Base-by-base conservation (phyloP, 2,797 vertebrate genomes). In the Ammospiza maritima region DNA sequence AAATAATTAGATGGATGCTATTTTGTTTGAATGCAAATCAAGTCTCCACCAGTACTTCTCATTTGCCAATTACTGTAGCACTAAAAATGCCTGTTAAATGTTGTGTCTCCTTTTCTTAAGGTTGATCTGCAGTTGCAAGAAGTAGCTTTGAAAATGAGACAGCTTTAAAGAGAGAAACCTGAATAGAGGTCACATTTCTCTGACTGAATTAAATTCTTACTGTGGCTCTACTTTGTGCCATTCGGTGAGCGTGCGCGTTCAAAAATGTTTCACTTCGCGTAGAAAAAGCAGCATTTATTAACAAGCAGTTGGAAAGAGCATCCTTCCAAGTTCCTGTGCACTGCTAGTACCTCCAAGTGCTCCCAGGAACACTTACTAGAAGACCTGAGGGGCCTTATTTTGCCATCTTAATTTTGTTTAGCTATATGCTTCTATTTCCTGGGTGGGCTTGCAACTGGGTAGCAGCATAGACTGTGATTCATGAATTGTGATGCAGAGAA, bases 61-160 rank as follows among this genome's bases (percentile, higher is more conserved):
- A 69, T 85, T 57, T 90, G 27, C 65, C 45, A 89, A 9, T 77
- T 4, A 5, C n/a, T 85, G 11, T 50, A 93, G 57, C 42, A 42
- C 34, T 87, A 85, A 87, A 95, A 90, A 76, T 76, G 44, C 38
- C 18, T 87, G 45, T 65, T 87, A 73, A 81, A 86, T 57, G 19
- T 91, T 72, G 47, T 71, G 18, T 89, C 47, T 89, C 80, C 38
- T 94, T 85, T 90, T 79, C 82, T 88, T 88, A 85, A 74, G 62
- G 42, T 71, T 85, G 45, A 57, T 57, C 67, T 81, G 36, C 70
- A 88, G 58, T 77, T 84, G 16, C 60, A 84, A 90, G 80, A 84
- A 90, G 53, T 56, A 88, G 71, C 62, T 90, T 84, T 93, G 86
- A 78, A 88, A 96, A 94, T 71, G 54, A 85, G 75, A 54, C 66